These are phyloP conservation scores for Perizoma flavofasciatum DNA, from an alignment of 2,888 invertebrate species.

Conservation along the genomic window DNA sequence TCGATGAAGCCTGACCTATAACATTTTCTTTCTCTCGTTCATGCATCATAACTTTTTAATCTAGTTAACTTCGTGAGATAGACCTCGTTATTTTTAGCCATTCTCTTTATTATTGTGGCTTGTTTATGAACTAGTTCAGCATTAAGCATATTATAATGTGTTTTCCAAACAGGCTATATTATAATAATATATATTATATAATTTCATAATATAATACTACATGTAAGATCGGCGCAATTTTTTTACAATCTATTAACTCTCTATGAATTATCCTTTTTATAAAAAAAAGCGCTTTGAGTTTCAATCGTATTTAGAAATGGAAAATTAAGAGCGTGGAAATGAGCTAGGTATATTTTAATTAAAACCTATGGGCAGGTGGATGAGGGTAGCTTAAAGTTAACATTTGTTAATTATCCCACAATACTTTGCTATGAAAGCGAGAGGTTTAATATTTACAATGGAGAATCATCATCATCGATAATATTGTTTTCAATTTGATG, in stretches of 20 bases:
- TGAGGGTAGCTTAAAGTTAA: background rate
- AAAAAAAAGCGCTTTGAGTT: background rate
- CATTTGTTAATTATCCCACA: constrained; percentile 3
- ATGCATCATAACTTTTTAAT: constrained; percentile 47
- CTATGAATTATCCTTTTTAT: too few species aligned
- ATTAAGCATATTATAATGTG: too few species aligned
- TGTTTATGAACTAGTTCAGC: constrained; percentile 7
- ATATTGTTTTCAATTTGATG: too few species aligned
- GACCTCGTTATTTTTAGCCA: constrained; percentile 33
- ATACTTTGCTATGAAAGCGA: background rate
- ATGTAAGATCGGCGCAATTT: too few species aligned
- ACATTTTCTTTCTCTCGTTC: constrained; percentile 44
- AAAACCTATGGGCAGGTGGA: constrained; percentile 1
- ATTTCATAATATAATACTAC: too few species aligned
- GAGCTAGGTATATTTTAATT: constrained; percentile 6
- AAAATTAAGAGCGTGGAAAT: background rate
- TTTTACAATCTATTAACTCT: too few species aligned
- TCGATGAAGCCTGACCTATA: constrained; percentile 52
- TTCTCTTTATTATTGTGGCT: constrained; percentile 9
- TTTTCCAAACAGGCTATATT: background rate
- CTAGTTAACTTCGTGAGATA: constrained; percentile 26
- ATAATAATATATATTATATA: too few species aligned
- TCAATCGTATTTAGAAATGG: background rate
- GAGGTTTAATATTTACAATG: too few species aligned
- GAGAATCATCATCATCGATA: too few species aligned